These are phyloP conservation scores for Rotaria socialis DNA, from an alignment of 2,888 invertebrate species.

Conservation along the genomic window DNA sequence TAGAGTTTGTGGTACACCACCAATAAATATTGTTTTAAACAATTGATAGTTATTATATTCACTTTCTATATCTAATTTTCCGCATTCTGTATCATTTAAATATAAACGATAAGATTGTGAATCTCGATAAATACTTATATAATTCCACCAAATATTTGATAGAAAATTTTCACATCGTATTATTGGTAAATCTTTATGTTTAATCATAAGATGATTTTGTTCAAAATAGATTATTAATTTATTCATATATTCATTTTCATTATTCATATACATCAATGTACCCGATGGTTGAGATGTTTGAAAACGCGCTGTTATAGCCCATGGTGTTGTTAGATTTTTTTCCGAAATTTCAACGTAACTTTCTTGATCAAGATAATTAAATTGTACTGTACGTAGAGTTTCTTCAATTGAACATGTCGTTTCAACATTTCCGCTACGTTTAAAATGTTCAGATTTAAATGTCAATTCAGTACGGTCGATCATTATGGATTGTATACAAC, in stretches of 20 bases:
- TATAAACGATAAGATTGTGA: not conserved
- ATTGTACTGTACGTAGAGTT: conserved; percentile 30
- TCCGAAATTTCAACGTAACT: not conserved
- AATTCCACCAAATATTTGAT: conserved; percentile 2
- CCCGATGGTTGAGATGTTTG: not conserved
- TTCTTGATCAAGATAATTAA: conserved; percentile 27
- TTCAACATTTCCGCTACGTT: conserved; percentile 3
- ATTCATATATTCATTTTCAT: not conserved
- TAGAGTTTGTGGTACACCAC: not conserved
- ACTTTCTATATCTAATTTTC: not conserved
- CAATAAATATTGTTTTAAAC: conserved; percentile 24
- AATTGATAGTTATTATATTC: not conserved
- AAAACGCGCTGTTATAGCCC: conserved; percentile 27
- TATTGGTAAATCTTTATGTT: not conserved
- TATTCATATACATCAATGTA: conserved; percentile 11
- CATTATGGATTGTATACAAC: conserved; percentile 11
- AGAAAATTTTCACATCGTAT: not conserved
- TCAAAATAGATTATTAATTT: conserved; percentile 2
- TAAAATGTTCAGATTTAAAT: conserved; percentile 31
- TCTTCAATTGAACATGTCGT: not conserved
- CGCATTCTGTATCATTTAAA: conserved; percentile 35
- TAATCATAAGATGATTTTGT: not conserved
- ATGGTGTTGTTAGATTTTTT: conserved; percentile 29
- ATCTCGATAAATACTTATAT: conserved; percentile 26
- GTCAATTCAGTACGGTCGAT: conserved; percentile 32